Evolutionary conservation across 64 coral and sea anemone genomes (phyloP).

Genomic region (Platygyra sinensis): DNA sequence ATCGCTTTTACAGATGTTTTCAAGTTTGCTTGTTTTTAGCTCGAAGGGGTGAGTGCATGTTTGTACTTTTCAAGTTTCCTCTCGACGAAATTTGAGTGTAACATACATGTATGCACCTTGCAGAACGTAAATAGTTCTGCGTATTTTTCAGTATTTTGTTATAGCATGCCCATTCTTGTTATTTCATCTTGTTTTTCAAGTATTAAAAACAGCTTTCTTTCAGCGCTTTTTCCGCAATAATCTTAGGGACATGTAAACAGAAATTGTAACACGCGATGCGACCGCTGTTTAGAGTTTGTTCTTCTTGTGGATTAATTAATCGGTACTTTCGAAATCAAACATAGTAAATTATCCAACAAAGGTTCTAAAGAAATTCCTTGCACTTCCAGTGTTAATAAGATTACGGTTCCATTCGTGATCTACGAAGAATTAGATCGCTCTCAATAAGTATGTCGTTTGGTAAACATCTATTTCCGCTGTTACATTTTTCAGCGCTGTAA

Average conservation of each 20-base stretch:
- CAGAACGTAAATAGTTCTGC: not conserved
- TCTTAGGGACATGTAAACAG: constrained; percentile 42
- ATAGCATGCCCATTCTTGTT: constrained; percentile 17
- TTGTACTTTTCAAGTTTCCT: not conserved
- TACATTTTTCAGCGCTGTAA: not conserved
- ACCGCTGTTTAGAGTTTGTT: not conserved
- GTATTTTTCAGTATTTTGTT: not conserved
- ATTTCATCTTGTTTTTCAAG: constrained; percentile 1
- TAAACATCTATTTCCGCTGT: constrained; percentile 36
- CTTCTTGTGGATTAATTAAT: not conserved
- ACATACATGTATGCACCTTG: not conserved
- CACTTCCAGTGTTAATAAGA: constrained; percentile 14
- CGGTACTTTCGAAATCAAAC: not conserved
- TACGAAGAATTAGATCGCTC: not conserved
- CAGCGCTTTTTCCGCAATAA: constrained; percentile 4
- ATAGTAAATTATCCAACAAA: not conserved
- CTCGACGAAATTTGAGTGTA: not conserved
- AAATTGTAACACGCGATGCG: constrained; percentile 3
- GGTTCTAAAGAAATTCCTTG: not conserved
- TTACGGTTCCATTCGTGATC: not conserved
- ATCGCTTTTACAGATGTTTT: constrained; percentile 13
- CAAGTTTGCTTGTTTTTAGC: not conserved
- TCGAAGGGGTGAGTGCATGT: not conserved
- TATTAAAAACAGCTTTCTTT: constrained; percentile 24
- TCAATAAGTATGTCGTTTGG: not conserved